phyloP scores from a whole-genome alignment of 1,140 invertebrate species.

The Danaus melanippus region DNA sequence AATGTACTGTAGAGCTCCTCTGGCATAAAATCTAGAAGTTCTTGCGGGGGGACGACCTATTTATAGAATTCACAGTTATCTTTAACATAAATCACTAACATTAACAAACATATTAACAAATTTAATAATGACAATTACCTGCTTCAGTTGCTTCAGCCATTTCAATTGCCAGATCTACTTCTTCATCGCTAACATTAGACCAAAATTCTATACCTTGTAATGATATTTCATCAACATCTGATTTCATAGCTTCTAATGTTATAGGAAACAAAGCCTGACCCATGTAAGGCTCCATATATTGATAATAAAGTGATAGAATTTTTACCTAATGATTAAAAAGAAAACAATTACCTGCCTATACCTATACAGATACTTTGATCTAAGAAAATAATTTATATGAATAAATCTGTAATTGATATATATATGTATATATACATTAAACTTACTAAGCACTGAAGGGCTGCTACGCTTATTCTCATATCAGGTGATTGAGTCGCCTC shows the following conservation, averaged over 20 bases:
- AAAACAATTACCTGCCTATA: not conserved
- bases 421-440: slow-evolving; percentile 3
- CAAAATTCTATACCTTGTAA: slow-evolving; percentile 99
- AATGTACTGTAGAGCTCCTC: slow-evolving; percentile 95
- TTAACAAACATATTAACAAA: slow-evolving; percentile 11
- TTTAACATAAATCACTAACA: slow-evolving; percentile 8
- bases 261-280: slow-evolving; percentile 98
- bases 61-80: not conserved
- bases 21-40: slow-evolving; percentile 94
- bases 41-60: slow-evolving; percentile 88
- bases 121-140: slow-evolving; percentile 34
- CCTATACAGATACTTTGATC: not conserved
- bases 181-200: slow-evolving; percentile 99
- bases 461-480: slow-evolving; percentile 93
- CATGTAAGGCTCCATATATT: slow-evolving; percentile 99
- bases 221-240: slow-evolving; percentile 94
- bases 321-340: slow-evolving; percentile 73
- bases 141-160: slow-evolving; percentile 93
- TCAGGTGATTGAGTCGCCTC: slow-evolving; percentile 89
- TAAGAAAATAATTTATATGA: too few species aligned
- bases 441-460: slow-evolving; percentile 95
- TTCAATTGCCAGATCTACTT: slow-evolving; percentile 97
- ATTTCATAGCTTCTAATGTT: slow-evolving; percentile 98
- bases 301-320: slow-evolving; percentile 99
- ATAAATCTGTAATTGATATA: too few species aligned